Evolutionary conservation across 2,797 vertebrate genomes (phyloP).

Genomic region (Ptychadena robeensis): DNA sequence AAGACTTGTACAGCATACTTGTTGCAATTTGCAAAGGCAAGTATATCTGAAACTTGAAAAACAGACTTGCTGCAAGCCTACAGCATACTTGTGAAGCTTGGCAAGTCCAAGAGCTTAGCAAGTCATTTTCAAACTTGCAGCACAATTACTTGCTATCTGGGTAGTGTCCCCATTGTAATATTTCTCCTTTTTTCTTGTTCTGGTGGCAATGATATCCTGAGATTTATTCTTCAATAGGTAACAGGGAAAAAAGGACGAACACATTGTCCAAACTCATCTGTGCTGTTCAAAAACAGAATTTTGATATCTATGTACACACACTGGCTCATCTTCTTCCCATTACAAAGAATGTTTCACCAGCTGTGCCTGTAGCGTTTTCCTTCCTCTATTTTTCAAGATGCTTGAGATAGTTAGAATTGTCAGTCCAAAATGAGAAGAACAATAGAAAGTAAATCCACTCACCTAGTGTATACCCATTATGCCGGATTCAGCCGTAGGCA

Average conservation of each 20-base stretch:
- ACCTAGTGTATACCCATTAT: slow-evolving; percentile 33
- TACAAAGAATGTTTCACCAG: slow-evolving; percentile 26
- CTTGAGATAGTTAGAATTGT: slow-evolving; percentile 1
- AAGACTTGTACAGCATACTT: too few species aligned
- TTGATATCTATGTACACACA: slow-evolving; percentile 24
- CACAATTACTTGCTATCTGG: too few species aligned
- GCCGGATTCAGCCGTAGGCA: slow-evolving; percentile 23
- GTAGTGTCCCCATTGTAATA: too few species aligned
- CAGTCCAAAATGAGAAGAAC: background rate
- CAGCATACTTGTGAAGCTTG: too few species aligned
- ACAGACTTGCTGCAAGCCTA: too few species aligned
- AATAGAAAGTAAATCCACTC: background rate
- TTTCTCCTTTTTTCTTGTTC: too few species aligned
- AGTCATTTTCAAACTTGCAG: too few species aligned
- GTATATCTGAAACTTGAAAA: too few species aligned
- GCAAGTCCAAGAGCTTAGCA: too few species aligned
- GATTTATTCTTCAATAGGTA: background rate
- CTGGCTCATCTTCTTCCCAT: background rate
- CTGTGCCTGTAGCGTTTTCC: slow-evolving; percentile 17
- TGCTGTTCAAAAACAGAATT: background rate
- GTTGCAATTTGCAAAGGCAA: too few species aligned
- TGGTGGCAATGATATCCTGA: background rate
- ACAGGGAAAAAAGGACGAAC: background rate
- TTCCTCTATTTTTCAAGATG: background rate
- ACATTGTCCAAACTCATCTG: background rate